Conservation (phyloP, 2,113 vertebrate species). For the Protobothrops mucrosquamatus region DNA sequence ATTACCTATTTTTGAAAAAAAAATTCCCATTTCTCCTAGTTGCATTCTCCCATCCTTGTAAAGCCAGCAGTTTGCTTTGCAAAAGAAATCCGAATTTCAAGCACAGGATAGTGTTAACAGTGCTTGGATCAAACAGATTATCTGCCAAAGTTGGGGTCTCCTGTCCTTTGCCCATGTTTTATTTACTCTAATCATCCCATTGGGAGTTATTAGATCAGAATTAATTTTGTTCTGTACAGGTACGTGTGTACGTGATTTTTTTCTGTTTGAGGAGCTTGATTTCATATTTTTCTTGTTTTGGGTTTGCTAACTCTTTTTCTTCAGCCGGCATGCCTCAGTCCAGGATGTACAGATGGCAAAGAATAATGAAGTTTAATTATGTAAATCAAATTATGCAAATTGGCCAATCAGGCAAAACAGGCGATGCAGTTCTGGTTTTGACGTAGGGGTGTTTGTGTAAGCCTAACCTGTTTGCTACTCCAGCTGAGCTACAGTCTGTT, state of each 20-base stretch:
- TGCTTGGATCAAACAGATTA: background rate
- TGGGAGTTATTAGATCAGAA: background rate
- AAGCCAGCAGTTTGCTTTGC: background rate
- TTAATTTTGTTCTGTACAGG: background rate
- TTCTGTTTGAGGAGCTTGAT: conserved; percentile 10
- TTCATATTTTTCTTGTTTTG: background rate
- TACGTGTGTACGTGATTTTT: background rate
- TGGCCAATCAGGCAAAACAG: conserved; percentile 25
- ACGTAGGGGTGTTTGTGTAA: conserved; percentile 31
- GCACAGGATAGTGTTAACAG: background rate
- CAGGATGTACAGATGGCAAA: conserved; percentile 29
- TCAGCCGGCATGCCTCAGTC: background rate
- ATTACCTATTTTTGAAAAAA: no score
- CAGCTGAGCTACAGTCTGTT: conserved; percentile 29
- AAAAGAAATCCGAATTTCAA: background rate
- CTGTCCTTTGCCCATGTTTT: background rate
- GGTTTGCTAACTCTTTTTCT: background rate
- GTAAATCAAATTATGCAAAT: conserved; percentile 43
- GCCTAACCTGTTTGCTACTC: conserved; percentile 46
- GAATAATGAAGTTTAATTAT: conserved; percentile 48
- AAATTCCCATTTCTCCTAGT: no score
- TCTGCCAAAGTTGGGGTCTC: background rate
- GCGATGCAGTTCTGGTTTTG: conserved; percentile 33
- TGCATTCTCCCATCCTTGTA: conserved; percentile 8
- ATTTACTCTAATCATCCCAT: background rate